These are phyloP conservation scores for Xiphorhynchus elegans DNA, from an alignment of 2,113 vertebrate genomes.

Conservation along the genomic window DNA sequence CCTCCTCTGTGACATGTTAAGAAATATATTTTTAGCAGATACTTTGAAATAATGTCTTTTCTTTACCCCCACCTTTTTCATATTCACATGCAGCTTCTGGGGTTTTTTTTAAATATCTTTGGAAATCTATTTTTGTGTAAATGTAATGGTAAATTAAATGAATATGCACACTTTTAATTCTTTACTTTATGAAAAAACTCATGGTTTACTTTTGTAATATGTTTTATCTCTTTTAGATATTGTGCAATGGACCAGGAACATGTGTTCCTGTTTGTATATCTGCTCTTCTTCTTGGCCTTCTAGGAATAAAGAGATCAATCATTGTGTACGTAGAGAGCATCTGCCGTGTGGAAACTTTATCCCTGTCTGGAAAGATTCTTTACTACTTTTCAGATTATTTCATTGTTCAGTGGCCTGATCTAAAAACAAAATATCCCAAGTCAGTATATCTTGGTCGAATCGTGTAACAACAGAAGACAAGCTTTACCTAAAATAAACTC, in stretches of 20 bases:
- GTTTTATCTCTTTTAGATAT: constrained; percentile 80
- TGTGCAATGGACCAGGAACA: constrained; percentile 96
- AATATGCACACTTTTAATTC: background rate
- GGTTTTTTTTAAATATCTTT: background rate
- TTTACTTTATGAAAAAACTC: background rate
- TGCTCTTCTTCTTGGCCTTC: constrained; percentile 85
- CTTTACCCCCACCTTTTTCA: background rate
- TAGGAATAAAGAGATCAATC: constrained; percentile 87
- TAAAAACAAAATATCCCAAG: constrained; percentile 89
- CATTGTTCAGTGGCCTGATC: constrained; percentile 90
- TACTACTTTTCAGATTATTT: constrained; percentile 89
- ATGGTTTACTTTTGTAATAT: background rate
- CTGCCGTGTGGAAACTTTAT: constrained; percentile 91
- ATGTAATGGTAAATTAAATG: background rate
- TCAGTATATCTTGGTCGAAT: constrained; percentile 90
- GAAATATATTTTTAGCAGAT: background rate
- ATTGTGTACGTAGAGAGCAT: constrained; percentile 94
- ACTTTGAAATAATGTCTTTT: background rate
- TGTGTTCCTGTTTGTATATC: constrained; percentile 89
- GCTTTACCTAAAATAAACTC: background rate
- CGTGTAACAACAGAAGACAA: constrained; percentile 74
- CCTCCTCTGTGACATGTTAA: background rate
- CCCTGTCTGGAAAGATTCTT: constrained; percentile 90
- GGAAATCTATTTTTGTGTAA: background rate
- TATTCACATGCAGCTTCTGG: background rate